phyloP scores from a whole-genome alignment of 2,888 invertebrate genomes.

The Cordilura impudica region DNA sequence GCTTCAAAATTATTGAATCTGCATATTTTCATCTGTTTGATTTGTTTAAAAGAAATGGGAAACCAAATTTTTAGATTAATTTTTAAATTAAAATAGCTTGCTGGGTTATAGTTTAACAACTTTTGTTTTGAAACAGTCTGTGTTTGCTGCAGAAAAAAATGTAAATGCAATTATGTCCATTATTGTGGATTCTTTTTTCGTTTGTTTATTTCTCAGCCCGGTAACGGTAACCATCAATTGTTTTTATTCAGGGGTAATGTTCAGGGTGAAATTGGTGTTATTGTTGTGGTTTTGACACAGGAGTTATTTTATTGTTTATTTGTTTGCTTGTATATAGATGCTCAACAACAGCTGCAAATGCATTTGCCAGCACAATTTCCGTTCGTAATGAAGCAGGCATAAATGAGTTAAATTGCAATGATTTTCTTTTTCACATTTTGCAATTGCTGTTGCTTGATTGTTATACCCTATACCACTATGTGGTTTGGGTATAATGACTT shows the following conservation, averaged over 20 bases:
- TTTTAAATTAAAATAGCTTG: background rate
- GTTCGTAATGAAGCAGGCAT: slow-evolving; percentile 55
- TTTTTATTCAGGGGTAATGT: slow-evolving; percentile 13
- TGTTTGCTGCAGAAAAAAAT: slow-evolving; percentile 9
- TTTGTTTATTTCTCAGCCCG: background rate
- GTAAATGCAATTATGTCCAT: slow-evolving; percentile 53
- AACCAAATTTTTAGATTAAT: too few species aligned
- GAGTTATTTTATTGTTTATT: slow-evolving; percentile 38
- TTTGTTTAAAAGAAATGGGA: background rate
- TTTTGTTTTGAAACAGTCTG: background rate
- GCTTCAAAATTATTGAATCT: background rate
- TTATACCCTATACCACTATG: too few species aligned
- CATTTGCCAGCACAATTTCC: slow-evolving; percentile 56
- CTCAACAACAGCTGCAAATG: slow-evolving; percentile 40
- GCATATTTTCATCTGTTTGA: too few species aligned
- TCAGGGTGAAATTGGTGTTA: slow-evolving; percentile 3
- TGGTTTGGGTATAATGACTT: too few species aligned
- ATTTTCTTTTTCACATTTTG: slow-evolving; percentile 24
- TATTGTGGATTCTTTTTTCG: slow-evolving; percentile 39
- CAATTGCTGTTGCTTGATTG: slow-evolving; percentile 26
- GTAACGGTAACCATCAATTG: slow-evolving; percentile 21
- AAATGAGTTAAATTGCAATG: slow-evolving; percentile 62
- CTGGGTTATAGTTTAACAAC: background rate
- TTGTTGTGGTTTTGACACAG: slow-evolving; percentile 37
- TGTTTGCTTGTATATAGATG: slow-evolving; percentile 16